Percentiles rank a stretch among this genome's conserved stretches.
Evolutionary conservation across 2,797 vertebrate species (phyloP).

Genomic region (Oryzias dopingdopingensis): DNA sequence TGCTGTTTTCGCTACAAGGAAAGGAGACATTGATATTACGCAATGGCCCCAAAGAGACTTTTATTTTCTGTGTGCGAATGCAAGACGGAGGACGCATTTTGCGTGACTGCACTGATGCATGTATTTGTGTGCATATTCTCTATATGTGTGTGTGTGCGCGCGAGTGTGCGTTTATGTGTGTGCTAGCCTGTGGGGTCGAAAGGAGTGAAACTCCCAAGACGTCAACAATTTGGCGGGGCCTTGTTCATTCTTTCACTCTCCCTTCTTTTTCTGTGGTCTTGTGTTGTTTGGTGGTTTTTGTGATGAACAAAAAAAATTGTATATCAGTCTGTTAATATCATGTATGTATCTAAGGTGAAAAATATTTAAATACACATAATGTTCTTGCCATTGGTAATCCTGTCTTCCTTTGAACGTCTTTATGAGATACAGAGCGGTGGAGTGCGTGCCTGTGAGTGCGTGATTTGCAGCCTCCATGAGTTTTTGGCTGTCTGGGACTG

Average conservation of each 20-base stretch:
- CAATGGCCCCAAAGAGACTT: slow-evolving; percentile 72
- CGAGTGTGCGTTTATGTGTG: slow-evolving; percentile 31
- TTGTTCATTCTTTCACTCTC: slow-evolving; percentile 73
- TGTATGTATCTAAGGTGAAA: slow-evolving; percentile 86
- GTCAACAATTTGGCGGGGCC: slow-evolving; percentile 75
- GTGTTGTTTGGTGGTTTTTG: slow-evolving; percentile 87
- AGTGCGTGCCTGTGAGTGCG: slow-evolving; percentile 39
- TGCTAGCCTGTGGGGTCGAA: slow-evolving; percentile 67
- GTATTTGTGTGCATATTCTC: slow-evolving; percentile 59
- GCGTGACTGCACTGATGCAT: slow-evolving; percentile 66
- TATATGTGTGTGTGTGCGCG: slow-evolving; percentile 27
- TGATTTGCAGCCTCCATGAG: slow-evolving; percentile 48
- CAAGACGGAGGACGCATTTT: slow-evolving; percentile 45
- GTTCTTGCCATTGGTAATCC: slow-evolving; percentile 84
- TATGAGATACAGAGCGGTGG: slow-evolving; percentile 44
- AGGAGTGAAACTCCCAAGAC: slow-evolving; percentile 69
- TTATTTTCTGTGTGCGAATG: slow-evolving; percentile 54
- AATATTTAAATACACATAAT: slow-evolving; percentile 90
- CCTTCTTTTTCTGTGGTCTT: slow-evolving; percentile 82
- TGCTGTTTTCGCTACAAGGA: slow-evolving; percentile 74
- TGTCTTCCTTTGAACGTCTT: slow-evolving; percentile 64
- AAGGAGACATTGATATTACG: slow-evolving; percentile 71
- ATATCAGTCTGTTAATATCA: slow-evolving; percentile 88
- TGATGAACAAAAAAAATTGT: slow-evolving; percentile 77
- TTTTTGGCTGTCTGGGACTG: slow-evolving; percentile 67